Percentiles rank a stretch among this genome's conserved stretches.
Conservation (phyloP, 2,797 vertebrate species). For the Uromys caudimaculatus region DNA sequence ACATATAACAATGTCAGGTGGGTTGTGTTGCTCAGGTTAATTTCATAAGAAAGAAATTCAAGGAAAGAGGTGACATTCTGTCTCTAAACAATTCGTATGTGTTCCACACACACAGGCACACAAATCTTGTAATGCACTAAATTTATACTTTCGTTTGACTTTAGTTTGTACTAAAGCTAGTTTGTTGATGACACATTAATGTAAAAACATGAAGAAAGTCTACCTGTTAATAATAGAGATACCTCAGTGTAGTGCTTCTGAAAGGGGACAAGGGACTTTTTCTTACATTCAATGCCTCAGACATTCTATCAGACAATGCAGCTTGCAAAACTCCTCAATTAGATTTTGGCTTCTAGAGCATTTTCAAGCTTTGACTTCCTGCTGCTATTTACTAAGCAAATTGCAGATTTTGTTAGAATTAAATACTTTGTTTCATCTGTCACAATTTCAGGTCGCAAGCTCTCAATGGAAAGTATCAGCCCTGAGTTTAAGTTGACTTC, state of each 20-base stretch:
- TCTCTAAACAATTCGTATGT: neutral
- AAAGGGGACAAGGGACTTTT: neutral
- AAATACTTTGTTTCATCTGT: neutral
- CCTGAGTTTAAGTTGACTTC: too few species aligned
- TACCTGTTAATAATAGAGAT: neutral
- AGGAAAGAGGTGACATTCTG: neutral
- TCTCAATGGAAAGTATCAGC: neutral
- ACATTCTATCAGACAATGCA: neutral
- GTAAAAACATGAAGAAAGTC: neutral
- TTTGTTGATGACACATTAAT: neutral
- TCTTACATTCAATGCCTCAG: neutral
- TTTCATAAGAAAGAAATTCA: neutral
- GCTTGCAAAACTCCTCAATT: neutral
- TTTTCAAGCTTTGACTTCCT: neutral
- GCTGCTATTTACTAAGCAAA: neutral
- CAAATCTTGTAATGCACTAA: neutral
- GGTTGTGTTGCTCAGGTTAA: neutral
- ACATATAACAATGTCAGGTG: too few species aligned
- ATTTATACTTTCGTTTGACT: neutral
- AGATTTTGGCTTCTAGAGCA: neutral
- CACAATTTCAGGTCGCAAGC: neutral
- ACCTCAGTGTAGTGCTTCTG: neutral
- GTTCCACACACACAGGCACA: neutral
- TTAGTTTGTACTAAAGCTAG: neutral
- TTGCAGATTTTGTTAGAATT: neutral